Conservation (phyloP, 1,140 invertebrate genomes). For the Camponotus floridanus region DNA sequence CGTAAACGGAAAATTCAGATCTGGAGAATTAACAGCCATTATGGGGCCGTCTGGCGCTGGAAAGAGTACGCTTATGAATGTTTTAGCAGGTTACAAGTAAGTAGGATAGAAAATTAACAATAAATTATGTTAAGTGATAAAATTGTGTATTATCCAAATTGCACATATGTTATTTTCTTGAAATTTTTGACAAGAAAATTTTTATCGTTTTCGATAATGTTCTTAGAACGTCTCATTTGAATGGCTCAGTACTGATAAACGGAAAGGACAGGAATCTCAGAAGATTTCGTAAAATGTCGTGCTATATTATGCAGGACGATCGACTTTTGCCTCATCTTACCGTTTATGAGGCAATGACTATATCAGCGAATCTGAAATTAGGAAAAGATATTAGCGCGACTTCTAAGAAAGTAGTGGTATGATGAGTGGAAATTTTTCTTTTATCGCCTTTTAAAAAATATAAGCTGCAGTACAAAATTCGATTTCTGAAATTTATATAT, state of each 20-base stretch:
- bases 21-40: conserved; percentile 94
- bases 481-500: background rate
- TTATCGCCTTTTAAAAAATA: background rate
- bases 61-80: conserved; percentile 97
- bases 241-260: conserved; percentile 93
- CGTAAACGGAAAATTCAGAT: conserved; percentile 93
- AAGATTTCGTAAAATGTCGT: conserved; percentile 96
- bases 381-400: conserved; percentile 91
- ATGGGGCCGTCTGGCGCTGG: conserved; percentile 98
- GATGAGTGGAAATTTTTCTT: conserved; percentile 56
- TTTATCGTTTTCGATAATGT: conserved; percentile 36
- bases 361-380: conserved; percentile 96
- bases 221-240: conserved; percentile 91
- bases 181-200: background rate
- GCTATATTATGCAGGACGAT: conserved; percentile 99
- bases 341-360: conserved; percentile 95
- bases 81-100: conserved; percentile 96
- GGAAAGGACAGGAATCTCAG: conserved; percentile 94
- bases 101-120: conserved; percentile 74
- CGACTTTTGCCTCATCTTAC: conserved; percentile 95
- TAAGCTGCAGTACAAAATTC: background rate
- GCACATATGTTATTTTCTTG: too few species aligned
- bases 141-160: too few species aligned
- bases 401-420: conserved; percentile 91
- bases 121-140: background rate